Conservation (phyloP, 2,113 vertebrate genomes). For the Amphilophus citrinellus region DNA sequence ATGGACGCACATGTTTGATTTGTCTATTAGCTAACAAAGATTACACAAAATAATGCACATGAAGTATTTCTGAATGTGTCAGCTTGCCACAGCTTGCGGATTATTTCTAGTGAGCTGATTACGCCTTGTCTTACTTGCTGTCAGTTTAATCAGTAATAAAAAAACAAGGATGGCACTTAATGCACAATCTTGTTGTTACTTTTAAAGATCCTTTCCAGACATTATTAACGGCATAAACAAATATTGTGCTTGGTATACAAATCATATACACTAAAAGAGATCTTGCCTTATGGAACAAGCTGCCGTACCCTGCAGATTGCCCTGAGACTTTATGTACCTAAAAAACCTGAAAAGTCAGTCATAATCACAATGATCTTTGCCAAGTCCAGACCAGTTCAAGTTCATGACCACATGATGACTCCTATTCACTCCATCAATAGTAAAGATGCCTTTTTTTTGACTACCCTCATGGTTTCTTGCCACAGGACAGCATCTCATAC, state of each 20-base stretch:
- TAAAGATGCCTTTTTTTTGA: not conserved
- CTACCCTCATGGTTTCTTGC: not conserved
- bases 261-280: not conserved
- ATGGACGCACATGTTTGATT: not conserved
- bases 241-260: accelerated
- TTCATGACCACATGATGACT: not conserved
- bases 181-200: not conserved
- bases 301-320: not conserved
- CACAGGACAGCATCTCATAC: no score
- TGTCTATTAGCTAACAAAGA: accelerated
- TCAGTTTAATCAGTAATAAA: not conserved
- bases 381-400: not conserved
- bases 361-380: not conserved
- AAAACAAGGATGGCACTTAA: not conserved
- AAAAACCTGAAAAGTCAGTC: no score
- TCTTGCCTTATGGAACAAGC: no score
- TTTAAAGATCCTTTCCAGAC: not conserved
- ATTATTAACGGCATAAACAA: not conserved
- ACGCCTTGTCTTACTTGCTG: not conserved
- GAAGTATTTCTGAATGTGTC: not conserved
- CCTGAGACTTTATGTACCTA: not conserved
- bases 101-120: not conserved
- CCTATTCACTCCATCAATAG: not conserved
- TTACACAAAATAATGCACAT: not conserved
- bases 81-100: not conserved